Base-by-base conservation (phyloP, 2,113 vertebrate species). In the Tringa solitaria region DNA sequence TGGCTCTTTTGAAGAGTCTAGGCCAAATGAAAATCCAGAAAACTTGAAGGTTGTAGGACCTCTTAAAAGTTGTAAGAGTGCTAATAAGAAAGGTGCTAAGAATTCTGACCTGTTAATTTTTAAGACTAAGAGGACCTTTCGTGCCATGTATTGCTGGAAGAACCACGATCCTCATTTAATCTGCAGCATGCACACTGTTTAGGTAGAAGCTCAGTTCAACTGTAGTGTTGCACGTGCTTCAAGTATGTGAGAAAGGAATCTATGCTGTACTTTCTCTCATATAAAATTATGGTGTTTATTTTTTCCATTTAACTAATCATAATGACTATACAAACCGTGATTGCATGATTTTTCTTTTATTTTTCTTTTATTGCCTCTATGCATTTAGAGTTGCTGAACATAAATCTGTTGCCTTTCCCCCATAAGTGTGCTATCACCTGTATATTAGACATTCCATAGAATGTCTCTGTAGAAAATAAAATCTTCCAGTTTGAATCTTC, bases 341-440 rank as follows among this genome's bases (percentile, higher is more conserved):
- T 19, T 77, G 96, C 96, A 97, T 96, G 95, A 21, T 92, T 92
- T 89, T 48, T 74, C 22, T 86, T 95, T 46, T 60, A 4, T 16
- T 79, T 59, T 51, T 80, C 61, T 50, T 63, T 61, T 76, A 80
- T 60, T 95, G 53, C 39, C 68, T 93, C 64, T 64, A 1, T 89
- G 60, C 37, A 8, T 85, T 65, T 85, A 73, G 41, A 95, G 82
- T 65, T 95, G 90, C 60, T 84, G 53, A 78, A 80, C 45, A 32
- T 27, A 53, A 86, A 64, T 60, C 77, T 81, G 5, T 16, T 85
- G 64, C 93, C 80, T 96, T 95, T 97, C 90, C 95, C 95, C 91
- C 95, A 90, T 97, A 73, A 86, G 50, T 89, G 77, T 91, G 60
- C 41, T 89, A 23, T 89, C 78, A 22, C 4, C 1, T 50, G 4